Evolutionary conservation across 2,888 invertebrate genomes (phyloP), one percentile per base, ranked within the genome.

Genomic region (Drosophila siamana): DNA sequence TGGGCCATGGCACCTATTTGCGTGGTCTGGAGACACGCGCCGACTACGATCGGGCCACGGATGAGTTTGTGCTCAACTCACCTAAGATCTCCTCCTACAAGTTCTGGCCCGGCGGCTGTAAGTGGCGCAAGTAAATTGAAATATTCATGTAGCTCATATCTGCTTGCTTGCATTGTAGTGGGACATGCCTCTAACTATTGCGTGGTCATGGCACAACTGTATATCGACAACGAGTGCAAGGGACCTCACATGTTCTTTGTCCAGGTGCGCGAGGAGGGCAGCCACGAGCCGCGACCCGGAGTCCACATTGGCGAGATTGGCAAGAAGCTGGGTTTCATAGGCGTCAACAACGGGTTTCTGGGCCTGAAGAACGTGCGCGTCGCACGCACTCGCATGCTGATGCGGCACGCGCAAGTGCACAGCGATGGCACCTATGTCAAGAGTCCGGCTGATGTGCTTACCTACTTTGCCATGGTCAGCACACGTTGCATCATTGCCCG

Each of bases 41-140:
- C 1, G 97, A 96, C 0, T 99, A 97, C 90, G 98, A 98, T 91
- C 93, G 95, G 0, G 88, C 91, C 2, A 96, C 95, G 0, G 93
- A 97, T 90, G 97, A 98, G 92, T 99, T 99, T 90, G 93, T 98
- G 38, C 91, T 99, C 26, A 94, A 98, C 89, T 96, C 96, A 52
- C 98, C 98, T 0, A 96, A 96, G 1, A 92, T 98, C 9, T 96
- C 97, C 0, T 95, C 98, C 0, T 97, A 96, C 90, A 99, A 98
- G 92, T 98, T 98, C 97, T 98, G 98, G 98, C 98, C 98, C 15
- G 98, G 98, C 15, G 96, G 96, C 91, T 93, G 98, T 98, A 93
- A 94, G 97, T 94, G n/a, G 1, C 22, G 3, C 2, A 24, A 4
- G 1, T 4, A 28, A 40, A 9, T 26, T 4, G 30, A n/a, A 6